Conservation (phyloP, 2,888 invertebrate species). For the Orthosia cruda region DNA sequence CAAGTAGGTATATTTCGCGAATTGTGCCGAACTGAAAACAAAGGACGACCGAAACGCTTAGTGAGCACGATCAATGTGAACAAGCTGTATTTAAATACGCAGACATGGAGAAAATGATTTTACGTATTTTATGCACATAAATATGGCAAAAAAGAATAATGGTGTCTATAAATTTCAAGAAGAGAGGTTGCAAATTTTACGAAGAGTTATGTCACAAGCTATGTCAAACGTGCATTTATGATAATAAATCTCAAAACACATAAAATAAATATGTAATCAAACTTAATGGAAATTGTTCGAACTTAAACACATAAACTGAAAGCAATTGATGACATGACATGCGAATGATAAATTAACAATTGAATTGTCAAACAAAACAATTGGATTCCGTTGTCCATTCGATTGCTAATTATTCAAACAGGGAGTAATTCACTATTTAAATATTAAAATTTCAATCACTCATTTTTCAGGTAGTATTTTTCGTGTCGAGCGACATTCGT, state of each 20-base stretch:
- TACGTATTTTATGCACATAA: constrained; percentile 25
- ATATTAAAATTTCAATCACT: constrained; percentile 83
- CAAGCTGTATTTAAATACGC: constrained; percentile 40
- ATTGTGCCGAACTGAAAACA: constrained; percentile 77
- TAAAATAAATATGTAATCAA: constrained; percentile 71
- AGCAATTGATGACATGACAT: constrained; percentile 76
- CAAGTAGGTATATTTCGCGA: constrained; percentile 76
- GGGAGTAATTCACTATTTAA: constrained; percentile 78
- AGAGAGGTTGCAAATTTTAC: constrained; percentile 16
- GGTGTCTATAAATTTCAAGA: constrained; percentile 35
- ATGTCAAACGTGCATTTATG: constrained; percentile 23
- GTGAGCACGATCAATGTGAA: constrained; percentile 70
- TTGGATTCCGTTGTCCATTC: constrained; percentile 77
- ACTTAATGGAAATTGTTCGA: constrained; percentile 72
- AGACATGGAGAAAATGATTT: constrained; percentile 30
- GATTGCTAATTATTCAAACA: constrained; percentile 84
- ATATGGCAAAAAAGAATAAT: constrained; percentile 26
- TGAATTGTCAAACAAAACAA: constrained; percentile 84
- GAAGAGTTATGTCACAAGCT: constrained; percentile 4
- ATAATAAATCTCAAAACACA: constrained; percentile 43
- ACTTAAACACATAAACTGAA: constrained; percentile 74
- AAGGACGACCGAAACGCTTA: constrained; percentile 66
- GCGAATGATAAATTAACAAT: constrained; percentile 83
- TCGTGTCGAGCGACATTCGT: background rate
- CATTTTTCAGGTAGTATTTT: constrained; percentile 36